phyloP scores from a whole-genome alignment of 2,888 invertebrate genomes.

The Eledona agricola region DNA sequence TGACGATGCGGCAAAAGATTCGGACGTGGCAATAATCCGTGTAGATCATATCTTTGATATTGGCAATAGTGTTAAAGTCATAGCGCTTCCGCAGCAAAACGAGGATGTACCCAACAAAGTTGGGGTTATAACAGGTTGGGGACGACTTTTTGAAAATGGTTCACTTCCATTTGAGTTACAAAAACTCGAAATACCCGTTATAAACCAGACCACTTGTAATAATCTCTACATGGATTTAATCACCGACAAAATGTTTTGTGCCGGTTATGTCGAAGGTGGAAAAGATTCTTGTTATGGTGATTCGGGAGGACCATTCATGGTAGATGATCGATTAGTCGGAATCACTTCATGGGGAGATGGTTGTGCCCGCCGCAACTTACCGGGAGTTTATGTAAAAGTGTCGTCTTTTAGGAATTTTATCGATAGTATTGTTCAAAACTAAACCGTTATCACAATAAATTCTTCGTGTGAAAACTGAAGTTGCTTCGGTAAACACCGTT shows the following conservation, averaged over 20 bases:
- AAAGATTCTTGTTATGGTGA: slow-evolving; percentile 61
- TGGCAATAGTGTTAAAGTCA: not conserved
- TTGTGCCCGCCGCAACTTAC: slow-evolving; percentile 28
- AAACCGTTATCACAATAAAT: slow-evolving; percentile 45
- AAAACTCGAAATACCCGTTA: slow-evolving; percentile 15
- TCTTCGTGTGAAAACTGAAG: too few relatives aligned
- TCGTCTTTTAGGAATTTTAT: slow-evolving; percentile 23
- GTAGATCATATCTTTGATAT: slow-evolving; percentile 51
- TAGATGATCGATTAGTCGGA: slow-evolving; percentile 36
- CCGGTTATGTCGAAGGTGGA: slow-evolving; percentile 44
- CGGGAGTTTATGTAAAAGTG: slow-evolving; percentile 39
- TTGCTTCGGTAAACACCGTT: too few relatives aligned
- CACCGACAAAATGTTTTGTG: slow-evolving; percentile 47
- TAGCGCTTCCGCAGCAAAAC: slow-evolving; percentile 5
- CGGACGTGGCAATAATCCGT: slow-evolving; percentile 64
- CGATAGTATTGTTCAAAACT: slow-evolving; percentile 43
- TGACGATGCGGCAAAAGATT: slow-evolving; percentile 62
- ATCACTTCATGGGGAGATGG: slow-evolving; percentile 39
- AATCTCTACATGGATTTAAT: slow-evolving; percentile 12
- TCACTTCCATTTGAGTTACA: slow-evolving; percentile 17
- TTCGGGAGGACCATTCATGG: slow-evolving; percentile 62
- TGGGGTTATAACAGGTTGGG: slow-evolving; percentile 59
- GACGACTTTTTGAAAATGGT: slow-evolving; percentile 30
- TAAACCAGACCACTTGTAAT: slow-evolving; percentile 3
- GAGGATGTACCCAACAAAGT: slow-evolving; percentile 59